These are phyloP conservation scores for Benitochromis conjunctus DNA, from an alignment of 2,113 vertebrate genomes.

Conservation along the genomic window DNA sequence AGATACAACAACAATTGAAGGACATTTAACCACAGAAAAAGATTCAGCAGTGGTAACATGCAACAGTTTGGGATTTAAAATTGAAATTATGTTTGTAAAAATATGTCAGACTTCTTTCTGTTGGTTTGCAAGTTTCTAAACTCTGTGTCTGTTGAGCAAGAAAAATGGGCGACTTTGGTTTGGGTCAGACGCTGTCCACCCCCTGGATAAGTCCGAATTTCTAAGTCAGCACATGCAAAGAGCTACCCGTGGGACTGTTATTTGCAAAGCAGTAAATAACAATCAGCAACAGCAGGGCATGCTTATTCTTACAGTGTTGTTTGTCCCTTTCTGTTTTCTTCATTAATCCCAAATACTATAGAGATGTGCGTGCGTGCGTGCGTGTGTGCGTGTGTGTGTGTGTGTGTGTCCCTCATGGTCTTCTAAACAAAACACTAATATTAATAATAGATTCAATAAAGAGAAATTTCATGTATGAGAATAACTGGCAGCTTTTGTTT, in stretches of 20 bases:
- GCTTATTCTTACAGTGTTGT: not conserved
- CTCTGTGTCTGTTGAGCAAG: not conserved
- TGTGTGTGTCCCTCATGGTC: not conserved
- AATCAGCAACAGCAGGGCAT: not conserved
- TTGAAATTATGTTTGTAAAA: not conserved
- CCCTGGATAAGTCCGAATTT: not conserved
- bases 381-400: not conserved
- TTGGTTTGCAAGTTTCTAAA: not conserved
- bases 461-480: not conserved
- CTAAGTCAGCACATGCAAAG: not conserved
- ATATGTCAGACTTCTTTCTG: not conserved
- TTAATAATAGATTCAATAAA: not conserved
- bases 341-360: not conserved
- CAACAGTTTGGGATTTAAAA: not conserved
- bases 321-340: not conserved
- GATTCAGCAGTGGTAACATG: not conserved
- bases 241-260: not conserved
- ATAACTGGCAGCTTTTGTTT: not conserved
- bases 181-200: not conserved
- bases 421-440: not conserved
- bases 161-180: not conserved
- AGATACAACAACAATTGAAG: not conserved
- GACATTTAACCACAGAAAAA: not conserved
- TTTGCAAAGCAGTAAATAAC: not conserved
- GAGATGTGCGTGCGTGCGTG: too few species aligned